These are phyloP conservation scores for Anoura caudifer DNA, from an alignment of 2,113 vertebrate genomes.

Conservation along the genomic window DNA sequence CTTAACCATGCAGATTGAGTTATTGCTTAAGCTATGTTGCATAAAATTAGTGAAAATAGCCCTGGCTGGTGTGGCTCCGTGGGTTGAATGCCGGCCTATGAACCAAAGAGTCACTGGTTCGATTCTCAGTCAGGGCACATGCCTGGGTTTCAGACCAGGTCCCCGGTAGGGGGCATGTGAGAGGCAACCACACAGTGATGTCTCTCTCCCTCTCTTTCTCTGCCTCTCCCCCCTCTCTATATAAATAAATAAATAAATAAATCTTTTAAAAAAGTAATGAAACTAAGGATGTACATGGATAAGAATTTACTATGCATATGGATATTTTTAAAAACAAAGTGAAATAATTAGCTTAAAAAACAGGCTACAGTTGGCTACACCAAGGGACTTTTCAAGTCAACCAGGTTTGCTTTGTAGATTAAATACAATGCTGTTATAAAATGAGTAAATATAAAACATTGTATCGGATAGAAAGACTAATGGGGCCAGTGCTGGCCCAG, in stretches of 20 bases:
- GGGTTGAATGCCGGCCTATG: too few species aligned
- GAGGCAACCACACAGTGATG: too few species aligned
- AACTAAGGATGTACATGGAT: conserved; percentile 45
- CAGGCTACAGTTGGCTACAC: conserved; percentile 7
- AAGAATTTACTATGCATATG: conserved; percentile 43
- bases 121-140: too few species aligned
- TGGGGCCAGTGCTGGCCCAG: not conserved
- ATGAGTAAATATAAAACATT: conserved; percentile 38
- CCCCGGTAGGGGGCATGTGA: too few species aligned
- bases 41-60: conserved; percentile 55
- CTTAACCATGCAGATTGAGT: not conserved
- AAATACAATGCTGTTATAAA: conserved; percentile 49
- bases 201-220: too few species aligned
- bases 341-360: conserved; percentile 52
- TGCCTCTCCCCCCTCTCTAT: too few species aligned
- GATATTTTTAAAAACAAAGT: conserved; percentile 56
- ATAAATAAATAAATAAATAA: not conserved
- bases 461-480: conserved; percentile 42
- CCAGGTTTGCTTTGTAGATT: conserved; percentile 39
- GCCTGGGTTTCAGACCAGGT: too few species aligned
- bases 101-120: too few species aligned
- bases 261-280: not conserved
- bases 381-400: conserved; percentile 42
- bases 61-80: too few species aligned
- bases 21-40: conserved; percentile 8